phyloP scores from a whole-genome alignment of 2,888 invertebrate genomes.

The Marasmarcha lunaedactyla region DNA sequence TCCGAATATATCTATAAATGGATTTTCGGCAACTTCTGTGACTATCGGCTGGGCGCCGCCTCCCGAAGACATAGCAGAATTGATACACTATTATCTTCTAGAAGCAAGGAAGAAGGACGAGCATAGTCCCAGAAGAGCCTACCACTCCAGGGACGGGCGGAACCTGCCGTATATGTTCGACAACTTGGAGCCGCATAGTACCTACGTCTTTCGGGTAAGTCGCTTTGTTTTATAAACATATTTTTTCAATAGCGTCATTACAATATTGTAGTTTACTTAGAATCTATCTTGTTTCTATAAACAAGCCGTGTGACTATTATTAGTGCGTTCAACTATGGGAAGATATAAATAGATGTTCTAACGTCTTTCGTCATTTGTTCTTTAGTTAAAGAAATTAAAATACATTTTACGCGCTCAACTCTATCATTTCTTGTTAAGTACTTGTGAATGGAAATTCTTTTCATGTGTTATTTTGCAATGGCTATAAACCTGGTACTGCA shows the following conservation, averaged over 20 bases:
- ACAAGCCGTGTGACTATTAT: neutral
- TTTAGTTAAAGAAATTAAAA: too few relatives aligned
- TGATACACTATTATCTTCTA: constrained; percentile 82
- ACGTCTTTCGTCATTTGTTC: too few relatives aligned
- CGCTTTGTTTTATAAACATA: neutral
- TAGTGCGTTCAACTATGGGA: too few relatives aligned
- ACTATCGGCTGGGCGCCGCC: constrained; percentile 85
- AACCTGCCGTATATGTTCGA: constrained; percentile 83
- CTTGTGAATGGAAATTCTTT: too few relatives aligned
- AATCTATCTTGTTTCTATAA: too few relatives aligned
- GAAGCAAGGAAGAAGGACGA: constrained; percentile 72
- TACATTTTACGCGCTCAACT: too few relatives aligned
- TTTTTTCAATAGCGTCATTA: too few relatives aligned
- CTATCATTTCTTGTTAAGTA: too few relatives aligned
- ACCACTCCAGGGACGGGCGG: constrained; percentile 73
- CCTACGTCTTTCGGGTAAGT: constrained; percentile 80
- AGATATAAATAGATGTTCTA: too few relatives aligned
- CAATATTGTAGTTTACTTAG: constrained; percentile 1
- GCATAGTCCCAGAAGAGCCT: constrained; percentile 67
- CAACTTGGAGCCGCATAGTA: constrained; percentile 81
- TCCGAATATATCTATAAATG: constrained; percentile 83
- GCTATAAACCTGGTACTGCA: too few relatives aligned
- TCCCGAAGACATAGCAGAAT: constrained; percentile 72
- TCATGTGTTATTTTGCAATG: too few relatives aligned
- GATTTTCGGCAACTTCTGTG: constrained; percentile 76